Evolutionary conservation across 92 coral and sea anemone species (phyloP), one percentile per base, ranked within the genome.

Genomic region (Umimayanthus kanabou): DNA sequence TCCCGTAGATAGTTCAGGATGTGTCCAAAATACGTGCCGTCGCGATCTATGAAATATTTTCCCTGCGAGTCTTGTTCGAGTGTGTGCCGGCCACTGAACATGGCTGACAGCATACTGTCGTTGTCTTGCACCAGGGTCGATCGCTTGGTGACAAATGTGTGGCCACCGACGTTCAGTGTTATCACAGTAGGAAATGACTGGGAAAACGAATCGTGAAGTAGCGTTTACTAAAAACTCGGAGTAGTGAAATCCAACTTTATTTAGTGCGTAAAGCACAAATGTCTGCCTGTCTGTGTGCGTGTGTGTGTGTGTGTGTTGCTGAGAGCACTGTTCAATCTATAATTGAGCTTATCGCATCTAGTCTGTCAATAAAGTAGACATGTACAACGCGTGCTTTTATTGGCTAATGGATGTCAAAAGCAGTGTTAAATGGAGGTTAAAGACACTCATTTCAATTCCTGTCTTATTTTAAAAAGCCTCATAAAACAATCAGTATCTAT

Each of bases 21-120:
- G 22, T 96, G 80, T 14, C 88, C 90, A 88, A 96, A 96, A 79
- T 92, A 85, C 9, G 92, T 88, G 70, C 99, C 99, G 78, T 95
- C 98, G 49, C 99, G 90, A 82, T 96, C 99, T 39, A 96, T 96
- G 84, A 96, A 96, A 72, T 95, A 96, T 70, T 95, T 88, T 23
- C 99, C 99, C 43, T 96, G 97, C 66, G 92, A 89, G 90, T 96
- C 99, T 18, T 89, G 89, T 45, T 95, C 98, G 70, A 95, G 92
- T 7, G 84, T 84, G 87, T 96, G 94, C 43, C 96, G 89, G 23
- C 99, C 99, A 69, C 97, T 95, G 39, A 96, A 96, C 99, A 96
- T 96, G 16, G 94, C 94, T 4, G 98, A 95, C 43, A 96, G 72
- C 99, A 96, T 96, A 37, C 97, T 93, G 79, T 95, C 95, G 39